Base-by-base conservation (phyloP, 1,140 invertebrate genomes). In the Neodiprion virginianus region DNA sequence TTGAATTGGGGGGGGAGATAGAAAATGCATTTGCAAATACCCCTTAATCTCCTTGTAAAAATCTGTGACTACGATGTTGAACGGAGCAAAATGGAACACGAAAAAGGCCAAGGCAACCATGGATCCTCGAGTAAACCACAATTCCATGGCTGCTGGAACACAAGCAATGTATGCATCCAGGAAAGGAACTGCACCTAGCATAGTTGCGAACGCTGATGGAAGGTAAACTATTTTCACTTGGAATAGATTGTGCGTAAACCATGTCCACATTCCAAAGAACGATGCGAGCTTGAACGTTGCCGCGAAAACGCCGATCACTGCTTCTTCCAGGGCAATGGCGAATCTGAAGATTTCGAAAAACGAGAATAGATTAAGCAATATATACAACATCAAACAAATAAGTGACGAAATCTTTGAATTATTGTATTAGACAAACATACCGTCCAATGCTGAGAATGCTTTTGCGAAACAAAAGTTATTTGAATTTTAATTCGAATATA, bases 41-140 rank as follows among this genome's bases (percentile, higher is more conserved):
- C 97, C 96, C 90, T 98, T 98, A 67, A 99, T 98, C 90, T 99
- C 98, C 72, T 94, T 95, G 82, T 99, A 99, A 78, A 99, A 98
- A 14, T 97, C 94, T 5, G 96, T 96, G 84, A 99, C 97, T 8
- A 99, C 95, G 78, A 95, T 91, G 72, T 93, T 95, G n/a, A 95
- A 95, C 3, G 98, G 97, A 28, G 97, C 89, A 81, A 99, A 93
- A 82, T 98, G 97, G 69, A 93, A 94, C 8, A 95, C 84, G 5
- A 96, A 91, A 77, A 99, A 93, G 0, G 96, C 79, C 48, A 96
- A 84, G 0, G 97, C 93, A 1, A 93, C 91, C 68, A 95, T 89
- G 66, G 94, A 90, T 76, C 93, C 91, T 77, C 94, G 91, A 8
- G 97, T 95, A 10, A 98, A 89, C 95, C 96, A 99, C 0, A 99